Base-by-base conservation (phyloP, 2,113 vertebrate species). In the Collichthys lucidus region DNA sequence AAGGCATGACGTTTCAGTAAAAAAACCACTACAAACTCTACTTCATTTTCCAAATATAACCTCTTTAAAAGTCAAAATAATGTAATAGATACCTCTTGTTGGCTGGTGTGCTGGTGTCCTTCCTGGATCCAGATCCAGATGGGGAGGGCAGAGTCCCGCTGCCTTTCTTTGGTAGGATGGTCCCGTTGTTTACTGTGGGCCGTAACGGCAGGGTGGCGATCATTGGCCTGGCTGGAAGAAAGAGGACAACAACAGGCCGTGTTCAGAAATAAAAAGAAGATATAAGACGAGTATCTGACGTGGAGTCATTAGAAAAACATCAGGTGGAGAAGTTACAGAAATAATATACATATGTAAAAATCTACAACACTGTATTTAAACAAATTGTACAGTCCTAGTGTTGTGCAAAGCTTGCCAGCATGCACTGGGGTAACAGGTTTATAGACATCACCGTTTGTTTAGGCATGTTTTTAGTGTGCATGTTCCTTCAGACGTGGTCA, bases 81-180 rank as follows among this genome's bases (percentile, higher is more conserved):
- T 35, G 56, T 20, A 16, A 35, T 22, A 50, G 17, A 49, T 35
- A 26, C 98, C 97, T 97, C 95, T 97, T 99, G 92, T 91, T 94
- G 91, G 95, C 91, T 46, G 95, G 88, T 10, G 92, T 24, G 78
- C 93, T 64, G 49, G 86, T 88, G 72, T 98, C 97, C 89, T 97
- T 99, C 90, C 96, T 97, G 93, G 94, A 90, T 89, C 96, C 96
- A 88, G 94, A 86, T 91, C 96, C 96, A 9, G 97, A 98, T 2
- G 97, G 97, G 35, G 97, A 98, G 15, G 97, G 96, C 69, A 98
- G 96, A 76, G 96, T 96, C 84, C 96, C 91, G 49, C 95, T 93
- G 80, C 95, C 90, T 93, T 98, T 99, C 97, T 98, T 99, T 97
- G 98, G 97, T 96, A 98, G 91, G 90, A 98, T 94, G 40, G 96